Base-by-base conservation (phyloP, 2,113 vertebrate genomes). In the Penelope pileata region DNA sequence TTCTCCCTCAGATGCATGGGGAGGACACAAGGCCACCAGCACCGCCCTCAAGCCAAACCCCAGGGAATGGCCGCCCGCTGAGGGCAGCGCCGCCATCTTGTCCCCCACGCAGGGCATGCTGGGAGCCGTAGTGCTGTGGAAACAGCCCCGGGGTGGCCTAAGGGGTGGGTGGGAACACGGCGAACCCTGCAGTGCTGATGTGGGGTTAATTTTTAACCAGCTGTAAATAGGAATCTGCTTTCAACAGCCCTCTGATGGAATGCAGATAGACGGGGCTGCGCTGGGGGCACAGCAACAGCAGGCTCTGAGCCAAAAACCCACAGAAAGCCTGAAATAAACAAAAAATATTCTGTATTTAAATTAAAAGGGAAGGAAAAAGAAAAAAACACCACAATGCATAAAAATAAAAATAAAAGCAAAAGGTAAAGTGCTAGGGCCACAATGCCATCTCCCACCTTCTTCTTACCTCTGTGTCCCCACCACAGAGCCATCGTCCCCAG, bases 41-140 rank as follows among this genome's bases (percentile, higher is more conserved):
- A 17, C 45, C 13, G 45, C 45, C 45, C 45, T 45, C 45, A 17
- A 30, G 22, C 43, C 19, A 40, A 10, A 32, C 45, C 15, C 10
- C 4, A 43, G 23, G 29, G 24, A 3, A 12, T 3, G 13, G 3
- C 19, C 4, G 5, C 4, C 3, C 3, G 3, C 9, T 0, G 4
- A 4, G 11, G 13, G 4, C 6, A 7, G 11, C 27, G 23, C 72
- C 60, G 18, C 42, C 68, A 63, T 32, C 15, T 40, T 48, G 12
- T n/a, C 12, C 56, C 16, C 18, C 6, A 21, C 16, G 29, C n/a
- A 32, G 32, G 14, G 70, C n/a, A 18, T 59, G 62, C 74, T 64
- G 51, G 92, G 79, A 84, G 53, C 27, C 26, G 60, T n/a, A 51
- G 86, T 58, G 38, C 30, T 17, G 43, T 43, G 68, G 77, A 16